Evolutionary conservation across 2,797 vertebrate genomes (phyloP).

Genomic region (Neopelma chrysocephalum): DNA sequence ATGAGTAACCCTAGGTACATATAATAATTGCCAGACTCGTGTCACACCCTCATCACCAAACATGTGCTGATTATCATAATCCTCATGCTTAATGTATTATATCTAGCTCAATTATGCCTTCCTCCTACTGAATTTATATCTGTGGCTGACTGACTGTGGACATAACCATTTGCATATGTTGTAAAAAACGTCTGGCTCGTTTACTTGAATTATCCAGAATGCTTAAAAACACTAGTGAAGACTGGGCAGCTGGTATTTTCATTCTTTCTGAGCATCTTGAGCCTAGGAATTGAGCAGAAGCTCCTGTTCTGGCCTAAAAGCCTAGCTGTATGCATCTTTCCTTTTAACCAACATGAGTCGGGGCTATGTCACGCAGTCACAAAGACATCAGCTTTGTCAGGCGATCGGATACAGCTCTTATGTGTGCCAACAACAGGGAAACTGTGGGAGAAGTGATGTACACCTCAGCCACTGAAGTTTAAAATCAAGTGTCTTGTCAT

Average conservation of each 20-base stretch:
- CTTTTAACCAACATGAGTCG: not conserved
- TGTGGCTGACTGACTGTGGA: not conserved
- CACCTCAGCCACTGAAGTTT: not conserved
- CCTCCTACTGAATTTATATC: not conserved
- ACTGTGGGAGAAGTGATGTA: not conserved
- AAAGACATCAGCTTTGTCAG: not conserved
- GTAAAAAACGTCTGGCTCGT: not conserved
- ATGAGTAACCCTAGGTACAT: not conserved
- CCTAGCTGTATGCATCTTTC: not conserved
- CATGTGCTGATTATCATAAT: not conserved
- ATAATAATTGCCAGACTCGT: not conserved
- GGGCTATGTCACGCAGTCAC: not conserved
- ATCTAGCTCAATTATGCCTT: not conserved
- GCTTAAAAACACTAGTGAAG: not conserved
- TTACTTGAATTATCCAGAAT: not conserved
- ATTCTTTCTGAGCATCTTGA: not conserved
- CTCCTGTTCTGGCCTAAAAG: not conserved
- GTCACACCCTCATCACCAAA: not conserved
- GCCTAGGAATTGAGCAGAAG: not conserved
- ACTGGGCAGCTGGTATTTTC: not conserved
- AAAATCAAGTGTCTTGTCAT: not conserved
- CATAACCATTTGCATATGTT: not conserved
- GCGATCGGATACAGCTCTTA: not conserved
- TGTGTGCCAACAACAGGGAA: not conserved
- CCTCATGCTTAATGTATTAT: not conserved